A percentile compares a stretch with the other conserved stretches of the same genome.
Evolutionary conservation across 1,140 invertebrate species (phyloP).

Genomic region (Melipona quadrifasciata): DNA sequence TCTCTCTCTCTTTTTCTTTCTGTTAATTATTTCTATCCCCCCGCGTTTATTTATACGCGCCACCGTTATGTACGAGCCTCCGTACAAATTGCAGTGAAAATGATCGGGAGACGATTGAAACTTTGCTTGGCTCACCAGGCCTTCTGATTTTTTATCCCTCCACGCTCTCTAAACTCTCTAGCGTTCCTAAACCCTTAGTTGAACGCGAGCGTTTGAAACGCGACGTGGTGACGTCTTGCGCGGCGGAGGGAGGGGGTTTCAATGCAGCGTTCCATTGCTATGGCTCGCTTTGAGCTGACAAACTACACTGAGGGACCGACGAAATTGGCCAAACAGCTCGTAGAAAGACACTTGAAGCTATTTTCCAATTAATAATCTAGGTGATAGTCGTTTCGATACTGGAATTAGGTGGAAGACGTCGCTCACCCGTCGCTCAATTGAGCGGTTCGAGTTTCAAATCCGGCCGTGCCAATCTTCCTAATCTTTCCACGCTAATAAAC

Average conservation of each 20-base stretch:
- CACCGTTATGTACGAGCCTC: background rate
- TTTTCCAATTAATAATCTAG: conserved; percentile 53
- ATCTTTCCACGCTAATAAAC: conserved; percentile 7
- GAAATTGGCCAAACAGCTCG: conserved; percentile 42
- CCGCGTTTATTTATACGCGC: background rate
- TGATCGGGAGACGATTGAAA: background rate
- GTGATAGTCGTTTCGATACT: conserved; percentile 45
- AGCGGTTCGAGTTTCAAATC: background rate
- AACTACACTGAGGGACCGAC: conserved; percentile 33
- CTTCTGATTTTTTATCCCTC: too few relatives aligned
- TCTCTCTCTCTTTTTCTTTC: background rate
- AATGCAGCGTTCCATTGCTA: background rate
- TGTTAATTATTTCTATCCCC: background rate
- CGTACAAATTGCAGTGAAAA: background rate
- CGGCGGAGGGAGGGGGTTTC: background rate
- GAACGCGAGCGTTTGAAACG: background rate
- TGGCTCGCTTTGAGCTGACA: conserved; percentile 7
- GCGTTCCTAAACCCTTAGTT: background rate
- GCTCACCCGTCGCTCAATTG: conserved; percentile 24
- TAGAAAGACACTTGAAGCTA: conserved; percentile 36
- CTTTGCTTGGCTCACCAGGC: too few relatives aligned
- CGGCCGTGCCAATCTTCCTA: background rate
- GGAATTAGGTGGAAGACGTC: conserved; percentile 24
- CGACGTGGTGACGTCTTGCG: background rate
- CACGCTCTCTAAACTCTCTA: too few relatives aligned